Conservation (phyloP, 2,888 invertebrate genomes). For the Caenorhabditis sp. region DNA sequence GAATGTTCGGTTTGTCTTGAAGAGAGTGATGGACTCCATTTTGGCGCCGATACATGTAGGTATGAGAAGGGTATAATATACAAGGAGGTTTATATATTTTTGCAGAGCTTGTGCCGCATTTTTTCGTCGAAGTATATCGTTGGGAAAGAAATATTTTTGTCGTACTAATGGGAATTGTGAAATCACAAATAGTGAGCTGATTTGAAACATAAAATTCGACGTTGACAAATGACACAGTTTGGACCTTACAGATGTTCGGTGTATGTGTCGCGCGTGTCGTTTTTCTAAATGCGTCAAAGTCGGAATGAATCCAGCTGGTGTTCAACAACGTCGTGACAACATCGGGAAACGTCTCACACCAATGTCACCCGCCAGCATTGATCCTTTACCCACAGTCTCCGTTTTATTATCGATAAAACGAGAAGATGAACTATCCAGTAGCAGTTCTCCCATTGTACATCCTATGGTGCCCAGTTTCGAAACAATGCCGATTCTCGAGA, state of each 20-base stretch:
- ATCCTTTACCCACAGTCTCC: too few relatives aligned
- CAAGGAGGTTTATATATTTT: not conserved
- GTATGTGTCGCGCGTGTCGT: conserved; percentile 32
- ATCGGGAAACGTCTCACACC: conserved; percentile 21
- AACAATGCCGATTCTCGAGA: conserved; percentile 26
- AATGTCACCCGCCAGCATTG: too few relatives aligned
- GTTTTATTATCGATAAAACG: too few relatives aligned
- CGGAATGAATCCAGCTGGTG: conserved; percentile 20
- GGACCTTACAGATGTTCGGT: conserved; percentile 29
- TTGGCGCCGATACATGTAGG: conserved; percentile 45
- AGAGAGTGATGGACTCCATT: conserved; percentile 41
- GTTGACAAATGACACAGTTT: too few relatives aligned
- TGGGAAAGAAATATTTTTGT: conserved; percentile 58
- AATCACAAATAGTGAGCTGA: conserved; percentile 48
- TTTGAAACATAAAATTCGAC: too few relatives aligned
- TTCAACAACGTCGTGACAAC: conserved; percentile 32
- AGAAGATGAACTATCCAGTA: not conserved
- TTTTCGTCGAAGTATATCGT: conserved; percentile 58
- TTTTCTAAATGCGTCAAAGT: conserved; percentile 25
- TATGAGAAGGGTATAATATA: not conserved
- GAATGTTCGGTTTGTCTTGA: conserved; percentile 33
- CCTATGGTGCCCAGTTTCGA: not conserved
- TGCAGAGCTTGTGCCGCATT: conserved; percentile 63
- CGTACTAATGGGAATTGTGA: conserved; percentile 49
- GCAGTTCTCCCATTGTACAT: conserved; percentile 5